Evolutionary conservation across 2,797 vertebrate species (phyloP).

Genomic region (Prunella strophiata): DNA sequence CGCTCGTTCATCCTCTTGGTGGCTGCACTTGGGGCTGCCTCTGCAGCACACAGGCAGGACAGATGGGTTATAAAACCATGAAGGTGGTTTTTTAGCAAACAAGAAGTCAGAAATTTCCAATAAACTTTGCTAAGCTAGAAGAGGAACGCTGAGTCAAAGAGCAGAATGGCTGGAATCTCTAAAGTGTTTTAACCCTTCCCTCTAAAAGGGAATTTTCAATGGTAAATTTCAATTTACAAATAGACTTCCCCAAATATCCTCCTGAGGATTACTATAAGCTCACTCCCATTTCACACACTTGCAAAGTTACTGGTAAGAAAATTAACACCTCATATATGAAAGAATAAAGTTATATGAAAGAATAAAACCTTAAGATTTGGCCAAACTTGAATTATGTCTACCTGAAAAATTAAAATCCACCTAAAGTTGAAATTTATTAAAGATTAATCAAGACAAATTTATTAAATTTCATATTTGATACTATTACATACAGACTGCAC

Average conservation of each 20-base stretch:
- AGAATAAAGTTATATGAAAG: not conserved
- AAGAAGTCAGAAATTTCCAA: not conserved
- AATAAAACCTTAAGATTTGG: not conserved
- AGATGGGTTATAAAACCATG: fast-evolving
- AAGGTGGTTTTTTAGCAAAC: not conserved
- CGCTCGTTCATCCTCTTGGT: slow-evolving; percentile 67
- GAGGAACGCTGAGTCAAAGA: not conserved
- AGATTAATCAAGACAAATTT: not conserved
- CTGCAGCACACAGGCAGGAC: not conserved
- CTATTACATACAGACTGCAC: not conserved
- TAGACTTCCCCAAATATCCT: not conserved
- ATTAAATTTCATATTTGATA: not conserved
- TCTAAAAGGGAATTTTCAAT: not conserved
- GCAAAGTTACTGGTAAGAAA: not conserved
- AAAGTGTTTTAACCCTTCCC: not conserved
- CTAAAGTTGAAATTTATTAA: not conserved
- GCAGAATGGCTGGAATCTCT: not conserved
- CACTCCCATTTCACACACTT: not conserved
- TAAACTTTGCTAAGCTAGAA: not conserved
- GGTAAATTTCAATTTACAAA: not conserved
- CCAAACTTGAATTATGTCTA: not conserved
- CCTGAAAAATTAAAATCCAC: not conserved
- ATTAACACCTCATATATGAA: not conserved
- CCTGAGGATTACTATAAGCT: not conserved
- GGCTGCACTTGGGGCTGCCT: not conserved